These are phyloP conservation scores for Boulengeromyrus knoepffleri DNA, from an alignment of 2,113 vertebrate genomes.

Conservation along the genomic window DNA sequence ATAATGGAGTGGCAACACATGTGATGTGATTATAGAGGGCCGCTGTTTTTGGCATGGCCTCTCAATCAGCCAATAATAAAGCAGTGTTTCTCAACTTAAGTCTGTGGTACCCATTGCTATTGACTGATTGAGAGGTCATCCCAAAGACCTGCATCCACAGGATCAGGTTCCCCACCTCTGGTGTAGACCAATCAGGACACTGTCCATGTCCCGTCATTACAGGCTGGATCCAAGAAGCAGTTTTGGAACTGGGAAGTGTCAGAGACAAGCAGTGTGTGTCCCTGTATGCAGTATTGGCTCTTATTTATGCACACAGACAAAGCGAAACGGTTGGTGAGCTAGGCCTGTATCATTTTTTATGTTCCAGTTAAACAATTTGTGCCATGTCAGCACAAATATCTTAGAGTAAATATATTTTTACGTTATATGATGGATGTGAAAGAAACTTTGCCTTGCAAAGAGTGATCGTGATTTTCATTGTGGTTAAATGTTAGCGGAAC, in stretches of 20 bases:
- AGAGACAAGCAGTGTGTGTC: constrained; percentile 42
- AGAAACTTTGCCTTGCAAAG: neutral
- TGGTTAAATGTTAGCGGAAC: neutral
- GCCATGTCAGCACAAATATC: neutral
- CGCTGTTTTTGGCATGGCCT: no score
- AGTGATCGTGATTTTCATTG: neutral
- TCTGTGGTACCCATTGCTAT: no score
- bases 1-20: neutral
- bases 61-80: no score
- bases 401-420: neutral
- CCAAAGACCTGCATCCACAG: no score
- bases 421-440: neutral
- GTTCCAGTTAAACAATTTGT: neutral
- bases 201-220: constrained; percentile 5
- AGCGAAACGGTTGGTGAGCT: constrained; percentile 41
- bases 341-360: neutral
- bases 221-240: constrained; percentile 58
- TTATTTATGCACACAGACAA: constrained; percentile 54
- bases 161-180: no score
- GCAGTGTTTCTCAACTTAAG: no score
- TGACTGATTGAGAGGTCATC: no score
- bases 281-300: constrained; percentile 52
- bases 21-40: neutral
- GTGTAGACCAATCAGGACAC: no score
- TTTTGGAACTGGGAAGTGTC: constrained; percentile 49